Evolutionary conservation across 53 echinoderm and acorn worm genomes (phyloP), one percentile per base, ranked within the genome.

Genomic region (Hippasteria phrygiana): DNA sequence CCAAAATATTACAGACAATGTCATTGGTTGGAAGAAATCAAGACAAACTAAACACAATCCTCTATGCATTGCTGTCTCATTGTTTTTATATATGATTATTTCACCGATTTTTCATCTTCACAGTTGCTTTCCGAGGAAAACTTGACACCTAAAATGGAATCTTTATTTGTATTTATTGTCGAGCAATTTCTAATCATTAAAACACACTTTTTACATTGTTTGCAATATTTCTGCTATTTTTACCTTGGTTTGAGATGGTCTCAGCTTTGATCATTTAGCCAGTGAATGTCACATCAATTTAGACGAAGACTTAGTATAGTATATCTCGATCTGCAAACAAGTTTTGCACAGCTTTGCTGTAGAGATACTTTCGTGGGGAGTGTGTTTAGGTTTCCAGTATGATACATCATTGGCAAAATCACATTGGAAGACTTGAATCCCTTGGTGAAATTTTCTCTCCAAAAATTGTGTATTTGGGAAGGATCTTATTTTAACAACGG

Each of bases 11-110:
- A 72, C 43, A 20, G 35, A 22, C 14, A 43, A 40, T 72, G 40
- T 43, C 40, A 72, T 72, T 72, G 42, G 73, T 72, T 0, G 73
- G 26, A 12, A 14, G 35, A 66, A 66, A 66, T 66, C 67, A 11
- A 66, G 34, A 66, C 67, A 35, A 66, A 34, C 36, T 17, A 14
- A 14, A 66, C 10, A 1, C 67, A 29, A 66, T 34, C 59, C 13
- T 66, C 67, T 66, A 66, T 66, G 67, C 67, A 66, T 66, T 59
- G 59, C 59, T 59, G 22, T n/a, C n/a, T n/a, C n/a, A n/a, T 59
- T 59, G 59, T n/a, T 59, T 59, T 59, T 17, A 24, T 17, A 59
- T 5, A 26, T 59, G 16, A n/a, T n/a, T n/a, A n/a, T n/a, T n/a
- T n/a, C n/a, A n/a, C n/a, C 26, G 26, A 20, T 24, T 59, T 24